These are phyloP conservation scores for Coleophora deauratella DNA, from an alignment of 2,888 invertebrate genomes.

Conservation along the genomic window DNA sequence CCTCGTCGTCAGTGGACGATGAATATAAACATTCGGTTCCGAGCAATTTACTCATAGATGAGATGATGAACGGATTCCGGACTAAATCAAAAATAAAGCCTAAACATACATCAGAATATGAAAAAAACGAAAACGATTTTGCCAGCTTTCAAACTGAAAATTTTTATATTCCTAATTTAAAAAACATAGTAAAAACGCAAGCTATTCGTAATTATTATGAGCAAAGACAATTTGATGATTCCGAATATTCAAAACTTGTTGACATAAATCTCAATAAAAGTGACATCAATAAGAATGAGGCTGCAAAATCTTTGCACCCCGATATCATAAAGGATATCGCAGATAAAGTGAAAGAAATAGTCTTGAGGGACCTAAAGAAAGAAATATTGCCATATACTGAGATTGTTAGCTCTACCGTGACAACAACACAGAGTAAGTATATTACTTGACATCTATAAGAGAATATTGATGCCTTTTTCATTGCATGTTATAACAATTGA, in stretches of 20 bases:
- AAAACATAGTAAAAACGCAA: too few relatives aligned
- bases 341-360: conserved; percentile 40
- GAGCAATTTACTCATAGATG: too few relatives aligned
- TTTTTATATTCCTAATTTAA: too few relatives aligned
- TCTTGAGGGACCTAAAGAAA: conserved; percentile 39
- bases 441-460: neutral
- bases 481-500: neutral
- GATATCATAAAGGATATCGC: conserved; percentile 41
- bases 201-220: neutral
- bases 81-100: neutral
- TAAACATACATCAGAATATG: neutral
- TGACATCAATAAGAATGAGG: neutral
- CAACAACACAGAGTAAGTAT: conserved; percentile 11
- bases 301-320: conserved; percentile 7
- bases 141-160: conserved; percentile 17
- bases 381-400: too few relatives aligned
- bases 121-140: conserved; percentile 2
- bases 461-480: neutral
- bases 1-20: too few relatives aligned
- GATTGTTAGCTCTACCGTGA: conserved; percentile 13
- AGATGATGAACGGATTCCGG: too few relatives aligned
- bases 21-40: too few relatives aligned
- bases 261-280: neutral
- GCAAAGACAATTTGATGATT: neutral
- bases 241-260: conserved; percentile 20